These are phyloP conservation scores for Thripadectes ignobilis DNA, from an alignment of 2,797 vertebrate species.

Conservation along the genomic window DNA sequence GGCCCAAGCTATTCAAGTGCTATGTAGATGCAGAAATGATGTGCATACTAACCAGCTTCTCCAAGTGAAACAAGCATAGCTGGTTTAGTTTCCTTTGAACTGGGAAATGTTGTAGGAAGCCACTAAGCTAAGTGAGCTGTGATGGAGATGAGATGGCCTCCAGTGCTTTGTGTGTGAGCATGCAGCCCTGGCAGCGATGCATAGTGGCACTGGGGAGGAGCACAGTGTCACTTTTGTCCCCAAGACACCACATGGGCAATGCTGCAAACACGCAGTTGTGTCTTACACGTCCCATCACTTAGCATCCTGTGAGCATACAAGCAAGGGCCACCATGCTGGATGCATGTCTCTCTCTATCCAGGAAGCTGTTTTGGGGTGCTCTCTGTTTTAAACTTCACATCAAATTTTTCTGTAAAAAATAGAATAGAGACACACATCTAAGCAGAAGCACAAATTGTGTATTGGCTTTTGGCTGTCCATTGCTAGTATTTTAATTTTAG, in stretches of 20 bases:
- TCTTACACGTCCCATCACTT: neutral
- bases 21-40: slow-evolving; percentile 46
- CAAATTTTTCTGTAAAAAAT: neutral
- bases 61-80: slow-evolving; percentile 22
- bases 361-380: neutral
- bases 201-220: rapidly evolving
- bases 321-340: neutral
- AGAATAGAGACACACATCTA: neutral
- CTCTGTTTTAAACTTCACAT: neutral
- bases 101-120: slow-evolving; percentile 29
- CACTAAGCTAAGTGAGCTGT: slow-evolving; percentile 21
- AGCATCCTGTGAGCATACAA: neutral
- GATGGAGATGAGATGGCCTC: neutral
- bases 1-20: slow-evolving; percentile 37
- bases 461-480: neutral
- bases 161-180: neutral
- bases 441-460: neutral
- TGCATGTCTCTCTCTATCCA: neutral
- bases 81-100: slow-evolving; percentile 49
- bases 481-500: neutral
- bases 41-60: slow-evolving; percentile 43
- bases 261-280: neutral
- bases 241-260: rapidly evolving
- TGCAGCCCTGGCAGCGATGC: neutral
- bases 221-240: neutral